Evolutionary conservation across 2,888 invertebrate genomes (phyloP), one percentile per base, ranked within the genome.

Genomic region (Caenorhabditis afra): DNA sequence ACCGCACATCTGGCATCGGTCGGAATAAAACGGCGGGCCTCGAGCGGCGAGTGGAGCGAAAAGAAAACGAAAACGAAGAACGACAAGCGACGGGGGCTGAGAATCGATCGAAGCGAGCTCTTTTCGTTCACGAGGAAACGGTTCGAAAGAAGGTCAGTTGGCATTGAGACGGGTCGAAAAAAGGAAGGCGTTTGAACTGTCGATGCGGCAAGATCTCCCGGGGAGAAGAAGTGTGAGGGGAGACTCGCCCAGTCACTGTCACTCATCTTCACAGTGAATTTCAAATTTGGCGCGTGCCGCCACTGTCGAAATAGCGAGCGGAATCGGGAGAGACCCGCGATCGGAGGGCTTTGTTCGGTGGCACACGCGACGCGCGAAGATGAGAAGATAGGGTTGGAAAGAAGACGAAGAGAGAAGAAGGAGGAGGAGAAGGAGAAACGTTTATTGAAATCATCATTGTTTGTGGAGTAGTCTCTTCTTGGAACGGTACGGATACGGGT

Each of bases 211-310:
- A 45, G 22, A 45, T 74, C 73, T 74, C 73, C 64, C 65, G 58
- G 49, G 12, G 71, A 41, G 73, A 49, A 5, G 45, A n/a, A n/a
- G n/a, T n/a, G n/a, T 45, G 44, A 29, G 29, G 29, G 7, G 29
- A 29, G 29, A 29, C 50, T 41, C 37, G 49, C 49, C 37, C 50
- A 52, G 53, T 62, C 62, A 58, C 62, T 73, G 73, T 73, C 73
- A 73, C 73, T 73, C 73, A 73, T 68, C 59, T 68, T 41, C 29
- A 18, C 39, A 44, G 29, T 39, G 59, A 75, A 57, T 66, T 75
- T 75, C 75, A 23, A 75, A 75, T 75, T 75, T 75, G 75, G 75
- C 75, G 75, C 75, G 75, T 75, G 75, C 59, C 67, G 49, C 41
- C 35, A 10, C 12, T 3, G 4, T 1, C 12, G 47, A 65, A 49